Evolutionary conservation across 2,888 invertebrate species (phyloP).

Genomic region (Aleiodes testaceus): DNA sequence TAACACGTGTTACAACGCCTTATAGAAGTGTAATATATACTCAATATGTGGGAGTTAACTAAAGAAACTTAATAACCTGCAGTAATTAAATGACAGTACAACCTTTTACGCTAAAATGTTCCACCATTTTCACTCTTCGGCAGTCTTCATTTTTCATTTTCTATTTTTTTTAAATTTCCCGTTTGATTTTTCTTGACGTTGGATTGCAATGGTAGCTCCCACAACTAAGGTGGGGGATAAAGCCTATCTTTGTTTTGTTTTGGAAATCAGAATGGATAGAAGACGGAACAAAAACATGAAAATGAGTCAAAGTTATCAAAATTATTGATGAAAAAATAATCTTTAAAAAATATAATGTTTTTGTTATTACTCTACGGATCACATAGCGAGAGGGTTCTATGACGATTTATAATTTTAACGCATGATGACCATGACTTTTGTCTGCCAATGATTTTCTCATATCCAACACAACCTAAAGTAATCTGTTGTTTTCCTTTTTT

Average conservation of each 20-base stretch:
- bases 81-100: neutral
- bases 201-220: constrained; percentile 23
- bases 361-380: constrained; percentile 43
- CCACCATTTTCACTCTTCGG: too few species aligned
- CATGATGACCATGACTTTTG: constrained; percentile 64
- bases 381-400: constrained; percentile 53
- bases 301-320: neutral
- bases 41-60: constrained; percentile 2
- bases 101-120: too few species aligned
- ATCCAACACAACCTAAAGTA: constrained; percentile 6
- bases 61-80: neutral
- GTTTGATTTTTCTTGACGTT: neutral
- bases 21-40: neutral
- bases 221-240: constrained; percentile 12
- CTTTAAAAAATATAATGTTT: neutral
- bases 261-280: neutral
- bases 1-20: constrained; percentile 8
- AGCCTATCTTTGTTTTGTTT: constrained; percentile 22
- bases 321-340: neutral
- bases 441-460: constrained; percentile 54
- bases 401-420: constrained; percentile 53
- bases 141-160: neutral
- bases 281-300: neutral
- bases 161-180: neutral
- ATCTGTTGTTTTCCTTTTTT: neutral